Percentiles rank a stretch among this genome's conserved stretches.
Conservation (phyloP, 2,113 vertebrate genomes). For the Apteryx mantelli region DNA sequence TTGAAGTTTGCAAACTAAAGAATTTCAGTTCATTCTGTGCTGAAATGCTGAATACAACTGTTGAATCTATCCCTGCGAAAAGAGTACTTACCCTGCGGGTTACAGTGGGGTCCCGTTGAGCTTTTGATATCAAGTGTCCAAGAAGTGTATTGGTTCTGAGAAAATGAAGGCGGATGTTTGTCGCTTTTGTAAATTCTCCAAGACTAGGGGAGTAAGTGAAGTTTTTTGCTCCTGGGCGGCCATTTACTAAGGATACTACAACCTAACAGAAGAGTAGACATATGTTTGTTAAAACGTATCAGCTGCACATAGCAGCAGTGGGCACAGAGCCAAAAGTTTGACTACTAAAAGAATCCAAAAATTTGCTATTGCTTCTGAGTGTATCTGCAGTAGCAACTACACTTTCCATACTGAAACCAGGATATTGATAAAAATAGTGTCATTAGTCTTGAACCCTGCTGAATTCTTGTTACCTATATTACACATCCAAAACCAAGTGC, state of each 20-base stretch:
- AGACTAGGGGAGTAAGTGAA: conserved; percentile 86
- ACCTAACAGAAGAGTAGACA: conserved; percentile 74
- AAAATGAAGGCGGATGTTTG: conserved; percentile 89
- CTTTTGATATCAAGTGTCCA: conserved; percentile 92
- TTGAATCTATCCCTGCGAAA: not conserved
- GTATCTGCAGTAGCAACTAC: not conserved
- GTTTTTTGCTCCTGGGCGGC: conserved; percentile 87
- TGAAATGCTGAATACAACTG: not conserved
- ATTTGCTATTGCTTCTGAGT: not conserved
- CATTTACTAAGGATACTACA: conserved; percentile 90
- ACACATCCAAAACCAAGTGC: rapidly evolving
- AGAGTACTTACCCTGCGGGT: conserved; percentile 85
- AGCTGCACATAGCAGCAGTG: not conserved
- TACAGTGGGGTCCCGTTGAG: conserved; percentile 88
- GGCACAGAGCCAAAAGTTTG: not conserved
- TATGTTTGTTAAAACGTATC: not conserved
- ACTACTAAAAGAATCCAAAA: not conserved
- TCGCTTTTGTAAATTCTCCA: conserved; percentile 90
- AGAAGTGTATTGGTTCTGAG: conserved; percentile 90
- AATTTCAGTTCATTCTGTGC: not conserved
- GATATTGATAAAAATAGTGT: not conserved
- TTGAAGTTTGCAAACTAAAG: not conserved
- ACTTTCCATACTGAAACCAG: not conserved
- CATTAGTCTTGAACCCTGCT: not conserved
- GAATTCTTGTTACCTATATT: not conserved